phyloP scores from a whole-genome alignment of 2,888 invertebrate genomes.

The Heterodera filipjevi region DNA sequence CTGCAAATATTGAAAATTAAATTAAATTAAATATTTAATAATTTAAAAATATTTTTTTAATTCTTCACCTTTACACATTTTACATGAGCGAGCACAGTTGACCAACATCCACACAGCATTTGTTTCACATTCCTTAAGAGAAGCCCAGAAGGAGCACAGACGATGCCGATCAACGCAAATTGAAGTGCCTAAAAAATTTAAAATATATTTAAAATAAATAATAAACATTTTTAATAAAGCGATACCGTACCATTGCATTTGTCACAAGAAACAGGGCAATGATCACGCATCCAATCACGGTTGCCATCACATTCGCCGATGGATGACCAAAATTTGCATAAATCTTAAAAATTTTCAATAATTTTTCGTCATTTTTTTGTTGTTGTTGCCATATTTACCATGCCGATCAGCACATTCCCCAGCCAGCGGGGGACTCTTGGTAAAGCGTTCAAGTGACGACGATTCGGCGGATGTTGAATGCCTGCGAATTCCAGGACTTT shows the following conservation, averaged over 20 bases:
- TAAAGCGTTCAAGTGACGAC: neutral
- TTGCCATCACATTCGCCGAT: slow-evolving; percentile 62
- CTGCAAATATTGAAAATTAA: slow-evolving; percentile 3
- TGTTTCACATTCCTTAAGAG: slow-evolving; percentile 62
- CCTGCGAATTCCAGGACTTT: neutral
- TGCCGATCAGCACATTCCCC: slow-evolving; percentile 8
- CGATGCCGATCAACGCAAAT: slow-evolving; percentile 62
- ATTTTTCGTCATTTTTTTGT: neutral
- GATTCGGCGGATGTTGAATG: neutral
- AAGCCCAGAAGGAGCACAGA: slow-evolving; percentile 61
- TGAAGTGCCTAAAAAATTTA: slow-evolving; percentile 47
- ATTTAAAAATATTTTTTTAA: neutral
- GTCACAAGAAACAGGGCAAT: slow-evolving; percentile 62
- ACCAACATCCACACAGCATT: slow-evolving; percentile 65
- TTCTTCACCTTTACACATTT: slow-evolving; percentile 58
- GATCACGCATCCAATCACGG: slow-evolving; percentile 62
- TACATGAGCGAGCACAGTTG: slow-evolving; percentile 62
- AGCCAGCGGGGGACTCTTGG: neutral
- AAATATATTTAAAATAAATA: slow-evolving; percentile 11
- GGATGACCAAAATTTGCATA: slow-evolving; percentile 65
- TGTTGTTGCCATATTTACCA: neutral
- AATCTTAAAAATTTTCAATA: slow-evolving; percentile 41
- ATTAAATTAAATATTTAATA: neutral
- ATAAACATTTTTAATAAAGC: slow-evolving; percentile 11
- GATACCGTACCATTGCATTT: slow-evolving; percentile 53